These are phyloP conservation scores for Hymenopus coronatus DNA, from an alignment of 2,888 invertebrate species.

Conservation along the genomic window DNA sequence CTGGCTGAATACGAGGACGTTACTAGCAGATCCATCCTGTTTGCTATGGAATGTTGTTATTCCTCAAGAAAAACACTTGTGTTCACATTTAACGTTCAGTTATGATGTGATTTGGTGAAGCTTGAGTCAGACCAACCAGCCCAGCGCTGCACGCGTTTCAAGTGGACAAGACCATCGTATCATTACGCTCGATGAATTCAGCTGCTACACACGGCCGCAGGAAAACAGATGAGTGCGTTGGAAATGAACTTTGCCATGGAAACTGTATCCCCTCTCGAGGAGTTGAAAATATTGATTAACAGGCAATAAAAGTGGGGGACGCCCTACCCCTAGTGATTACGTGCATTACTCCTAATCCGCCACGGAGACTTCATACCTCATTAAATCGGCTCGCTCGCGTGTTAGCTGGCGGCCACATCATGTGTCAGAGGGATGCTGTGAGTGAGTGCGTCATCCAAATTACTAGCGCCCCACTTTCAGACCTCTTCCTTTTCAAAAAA, in stretches of 20 bases:
- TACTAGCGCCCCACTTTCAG: not conserved
- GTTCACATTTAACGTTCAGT: no score
- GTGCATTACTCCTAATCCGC: conserved; percentile 33
- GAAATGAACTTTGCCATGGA: not conserved
- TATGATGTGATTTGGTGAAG: no score
- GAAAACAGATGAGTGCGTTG: not conserved
- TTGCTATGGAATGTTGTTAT: no score
- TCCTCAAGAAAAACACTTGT: no score
- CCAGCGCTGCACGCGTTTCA: no score
- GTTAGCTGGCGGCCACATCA: not conserved
- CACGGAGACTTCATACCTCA: conserved; percentile 34
- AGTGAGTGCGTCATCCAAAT: not conserved
- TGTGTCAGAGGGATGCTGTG: not conserved
- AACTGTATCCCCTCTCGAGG: not conserved
- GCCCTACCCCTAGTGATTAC: conserved; percentile 31
- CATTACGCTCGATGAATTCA: not conserved
- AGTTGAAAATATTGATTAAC: conserved; percentile 32
- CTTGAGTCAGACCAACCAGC: no score
- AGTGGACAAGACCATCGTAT: not conserved
- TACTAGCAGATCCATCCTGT: no score
- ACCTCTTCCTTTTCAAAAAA: not conserved
- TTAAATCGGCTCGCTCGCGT: conserved; percentile 28
- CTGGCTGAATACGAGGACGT: no score
- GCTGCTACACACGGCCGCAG: not conserved
- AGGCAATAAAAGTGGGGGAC: conserved; percentile 31